Evolutionary conservation across 2,797 vertebrate species (phyloP), one percentile per base, ranked within the genome.

Genomic region (Catostomus latipinnis): DNA sequence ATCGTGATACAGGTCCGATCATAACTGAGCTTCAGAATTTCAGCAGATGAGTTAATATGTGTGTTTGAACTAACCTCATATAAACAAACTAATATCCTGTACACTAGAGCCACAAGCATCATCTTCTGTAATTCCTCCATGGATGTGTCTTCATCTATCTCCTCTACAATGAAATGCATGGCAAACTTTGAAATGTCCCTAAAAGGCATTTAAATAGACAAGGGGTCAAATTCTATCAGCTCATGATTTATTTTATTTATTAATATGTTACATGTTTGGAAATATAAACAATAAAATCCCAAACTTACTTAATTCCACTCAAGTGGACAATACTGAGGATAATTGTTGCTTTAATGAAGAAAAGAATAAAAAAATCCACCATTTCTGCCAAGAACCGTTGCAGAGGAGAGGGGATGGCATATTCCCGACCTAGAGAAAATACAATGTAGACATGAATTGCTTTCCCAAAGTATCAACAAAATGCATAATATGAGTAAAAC

Each of bases 121-220:
- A 99, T 99, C 91, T 98, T 98, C 93, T 99, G 98, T 81, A 99
- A 88, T 72, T 99, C 98, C 91, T 99, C 98, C 96, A 99, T 98
- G 3, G 98, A 98, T 0, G 97, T 99, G 80, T 99, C 97, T 90
- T 99, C 98, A 83, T 99, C 97, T 76, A 99, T 99, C 92, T 99
- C 98, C 91, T 99, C 98, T 92, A 98, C 97, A 78, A 99, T 97
- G 85, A 99, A 99, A 93, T 99, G 97, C 96, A 99, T 96, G 81
- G 97, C 97, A 85, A 99, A 99, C 91, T 98, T 99, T 75, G 97
- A 98, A 87, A 99, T 96, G 87, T 99, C 97, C 89, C 98, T 99
- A 85, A 62, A 86, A 74, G 87, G 18, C 49, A 45, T 71, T 52
- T 9, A 52, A 77, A 68, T 13, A 50, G 34, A 9, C 6, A 83